phyloP scores from a whole-genome alignment of 2,797 vertebrate species.

The Lithobates pipiens region DNA sequence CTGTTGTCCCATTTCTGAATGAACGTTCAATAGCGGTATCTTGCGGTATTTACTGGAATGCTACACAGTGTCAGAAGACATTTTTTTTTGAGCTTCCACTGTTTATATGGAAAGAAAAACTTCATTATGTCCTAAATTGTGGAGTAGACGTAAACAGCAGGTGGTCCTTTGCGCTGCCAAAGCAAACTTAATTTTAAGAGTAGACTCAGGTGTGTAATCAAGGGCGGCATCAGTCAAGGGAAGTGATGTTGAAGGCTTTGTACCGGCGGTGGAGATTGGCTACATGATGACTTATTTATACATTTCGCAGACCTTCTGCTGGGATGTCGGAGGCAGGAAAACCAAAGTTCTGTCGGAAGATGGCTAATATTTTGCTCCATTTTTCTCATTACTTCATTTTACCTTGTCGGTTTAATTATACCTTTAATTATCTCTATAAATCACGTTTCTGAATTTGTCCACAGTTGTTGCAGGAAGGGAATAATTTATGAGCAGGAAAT shows the following conservation, averaged over 20 bases:
- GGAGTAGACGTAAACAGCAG: slow-evolving; percentile 8
- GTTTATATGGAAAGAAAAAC: background rate
- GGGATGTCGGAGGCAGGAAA: background rate
- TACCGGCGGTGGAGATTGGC: background rate
- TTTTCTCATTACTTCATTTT: background rate
- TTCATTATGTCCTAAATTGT: background rate
- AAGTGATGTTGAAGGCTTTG: background rate
- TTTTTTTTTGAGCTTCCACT: background rate
- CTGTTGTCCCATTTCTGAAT: too few species aligned
- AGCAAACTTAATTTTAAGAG: slow-evolving; percentile 30
- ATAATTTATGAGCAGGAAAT: background rate
- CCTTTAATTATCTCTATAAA: background rate
- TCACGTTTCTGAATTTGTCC: background rate
- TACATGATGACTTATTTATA: background rate
- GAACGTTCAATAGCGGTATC: too few species aligned
- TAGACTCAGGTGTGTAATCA: slow-evolving; percentile 34
- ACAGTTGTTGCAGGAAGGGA: background rate
- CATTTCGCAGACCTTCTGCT: background rate
- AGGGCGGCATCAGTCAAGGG: slow-evolving; percentile 3
- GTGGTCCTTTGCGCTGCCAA: slow-evolving; percentile 28
- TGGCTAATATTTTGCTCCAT: background rate
- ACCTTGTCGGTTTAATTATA: background rate
- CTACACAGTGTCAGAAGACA: background rate
- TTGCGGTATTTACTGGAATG: too few species aligned
- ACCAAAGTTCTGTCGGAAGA: background rate